Base-by-base conservation (phyloP, 2,113 vertebrate species). In the Balaeniceps rex region DNA sequence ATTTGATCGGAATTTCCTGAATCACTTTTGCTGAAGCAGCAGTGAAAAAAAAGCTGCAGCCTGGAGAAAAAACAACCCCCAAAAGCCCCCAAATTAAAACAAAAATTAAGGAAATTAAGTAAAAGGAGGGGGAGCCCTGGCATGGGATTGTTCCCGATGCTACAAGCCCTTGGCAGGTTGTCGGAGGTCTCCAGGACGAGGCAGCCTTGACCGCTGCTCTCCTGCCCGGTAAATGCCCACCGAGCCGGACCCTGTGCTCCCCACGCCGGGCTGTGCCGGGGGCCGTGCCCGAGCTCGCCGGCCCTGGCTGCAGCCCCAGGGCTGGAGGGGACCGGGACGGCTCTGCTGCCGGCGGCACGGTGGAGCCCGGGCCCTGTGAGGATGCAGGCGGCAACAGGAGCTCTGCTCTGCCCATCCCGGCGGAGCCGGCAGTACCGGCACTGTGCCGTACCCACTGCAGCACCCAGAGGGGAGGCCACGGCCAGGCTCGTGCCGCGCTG, bases 1-100 rank as follows among this genome's bases (percentile, higher is more conserved):
- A 87, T 92, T 93, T 71, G 36, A 36, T 78, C 3, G 68, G 96
- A 94, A 97, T 97, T 97, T 96, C 97, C 96, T 97, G 97, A 94
- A 83, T 60, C 0, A 13, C 75, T 96, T 92, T 92, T 95, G 87
- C 88, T 97, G 96, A 96, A 97, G 66, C 70, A 88, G 94, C 88
- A 87, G 34, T 18, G 71, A 24, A 51, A 78, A 47, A 64, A 22
- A 57, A 34, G 14, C 70, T 82, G 54, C 40, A 87, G 83, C 60
- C 16, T 42, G 57, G 71, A 93, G 58, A 63, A 86, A 61, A 51
- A 83, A 14, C 36, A 60, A 19, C n/a, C 58, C 66, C 24, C 2
- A 4, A 51, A 24, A 49, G 12, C 22, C 15, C 54, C 49, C 38
- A 63, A 69, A 93, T 84, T 63, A 51, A 57, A 87, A 51, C 12